phyloP scores from a whole-genome alignment of 2,888 invertebrate genomes.

The Allacma fusca region DNA sequence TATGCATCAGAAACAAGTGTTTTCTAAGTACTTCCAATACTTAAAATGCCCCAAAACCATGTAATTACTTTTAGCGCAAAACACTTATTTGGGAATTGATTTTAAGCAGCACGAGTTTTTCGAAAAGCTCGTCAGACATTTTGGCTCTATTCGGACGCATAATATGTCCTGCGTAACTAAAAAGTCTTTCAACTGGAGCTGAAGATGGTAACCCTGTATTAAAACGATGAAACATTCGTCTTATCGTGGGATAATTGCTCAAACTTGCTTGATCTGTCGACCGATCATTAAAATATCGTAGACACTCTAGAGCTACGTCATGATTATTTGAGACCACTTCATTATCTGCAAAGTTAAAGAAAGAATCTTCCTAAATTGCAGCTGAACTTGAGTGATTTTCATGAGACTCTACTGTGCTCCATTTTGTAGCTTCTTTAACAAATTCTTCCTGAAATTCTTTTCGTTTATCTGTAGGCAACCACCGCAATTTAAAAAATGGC shows the following conservation, averaged over 20 bases:
- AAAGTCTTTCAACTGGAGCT: conserved; percentile 35
- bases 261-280: neutral
- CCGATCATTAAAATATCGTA: neutral
- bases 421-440: too few relatives aligned
- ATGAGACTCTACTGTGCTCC: too few relatives aligned
- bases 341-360: too few relatives aligned
- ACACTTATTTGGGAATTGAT: too few relatives aligned
- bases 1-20: too few relatives aligned
- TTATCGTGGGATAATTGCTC: neutral
- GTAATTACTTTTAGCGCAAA: too few relatives aligned
- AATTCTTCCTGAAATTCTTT: too few relatives aligned
- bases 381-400: too few relatives aligned
- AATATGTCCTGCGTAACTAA: conserved; percentile 32
- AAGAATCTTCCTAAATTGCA: too few relatives aligned
- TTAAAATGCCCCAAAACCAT: too few relatives aligned
- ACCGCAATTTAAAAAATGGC: conserved; percentile 43
- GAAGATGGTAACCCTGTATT: conserved; percentile 40
- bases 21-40: too few relatives aligned
- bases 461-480: conserved; percentile 29
- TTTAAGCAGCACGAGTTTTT: conserved; percentile 23
- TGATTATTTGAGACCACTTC: too few relatives aligned
- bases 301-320: neutral
- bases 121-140: conserved; percentile 27
- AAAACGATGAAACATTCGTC: conserved; percentile 20
- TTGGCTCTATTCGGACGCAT: neutral